Evolutionary conservation across 2,797 vertebrate species (phyloP), one percentile per base, ranked within the genome.

Genomic region (Hylomyscus alleni): DNA sequence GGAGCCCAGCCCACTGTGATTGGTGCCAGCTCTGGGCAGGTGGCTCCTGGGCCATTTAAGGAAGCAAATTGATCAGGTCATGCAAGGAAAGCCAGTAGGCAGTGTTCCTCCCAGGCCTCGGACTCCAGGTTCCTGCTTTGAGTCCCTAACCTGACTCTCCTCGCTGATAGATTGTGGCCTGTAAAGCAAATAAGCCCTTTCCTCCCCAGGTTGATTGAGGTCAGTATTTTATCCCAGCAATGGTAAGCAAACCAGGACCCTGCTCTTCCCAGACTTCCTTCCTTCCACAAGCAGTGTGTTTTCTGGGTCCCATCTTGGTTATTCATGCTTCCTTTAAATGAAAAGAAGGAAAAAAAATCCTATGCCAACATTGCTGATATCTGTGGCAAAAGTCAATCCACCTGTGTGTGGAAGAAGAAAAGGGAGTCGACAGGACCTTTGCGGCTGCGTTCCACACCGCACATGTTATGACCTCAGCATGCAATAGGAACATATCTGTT

Each of bases 401-500:
- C 29, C 58, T 77, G 37, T 47, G 37, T 29, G 34, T 26, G 13
- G 13, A 29, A 24, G 52, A 50, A 47, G 58, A 44, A 37, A 67
- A 56, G 31, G n/a, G 76, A 67, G 52, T 44, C 20, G 15, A 3
- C 8, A 26, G 47, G 37, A 19, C 13, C 34, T 76, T 56, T 56
- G n/a, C 29, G 77, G 8, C 54, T 20, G 9, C 2, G 26, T 11
- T 37, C 50, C 87, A 67, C 4, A 37, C 14, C 44, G 5, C 5
- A 54, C 37, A 65, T n/a, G n/a, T 10, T 44, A 11, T 29, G 6
- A 2, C 54, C 14, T 12, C 34, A 54, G 56, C 24, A 37, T 54
- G 26, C 3, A 34, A 9, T 15, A 9, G 8, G 47, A 17, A 1
- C 4, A 56, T 5, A 11, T 26, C 15, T 20, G 11, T n/a, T 9